Conservation (phyloP, 2,113 vertebrate genomes). For the Ptilorrhoa leucosticta region DNA sequence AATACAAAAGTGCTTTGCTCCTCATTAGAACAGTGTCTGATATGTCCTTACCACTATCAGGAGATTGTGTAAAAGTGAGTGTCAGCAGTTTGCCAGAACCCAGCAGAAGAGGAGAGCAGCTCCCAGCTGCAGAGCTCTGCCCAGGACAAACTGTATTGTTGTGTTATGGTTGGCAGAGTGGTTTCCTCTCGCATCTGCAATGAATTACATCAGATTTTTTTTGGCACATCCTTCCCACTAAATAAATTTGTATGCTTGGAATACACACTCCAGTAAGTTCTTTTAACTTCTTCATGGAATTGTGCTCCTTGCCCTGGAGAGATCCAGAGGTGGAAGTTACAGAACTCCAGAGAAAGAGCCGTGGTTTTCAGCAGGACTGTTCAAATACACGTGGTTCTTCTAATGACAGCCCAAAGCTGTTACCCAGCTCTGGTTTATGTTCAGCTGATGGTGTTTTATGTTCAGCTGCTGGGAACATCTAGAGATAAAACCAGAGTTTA, state of each 20-base stretch:
- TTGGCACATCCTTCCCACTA: constrained; percentile 24
- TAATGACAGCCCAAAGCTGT: not conserved
- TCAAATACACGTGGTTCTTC: not conserved
- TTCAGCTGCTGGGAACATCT: not conserved
- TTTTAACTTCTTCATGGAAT: constrained; percentile 1
- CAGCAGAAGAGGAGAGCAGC: not conserved
- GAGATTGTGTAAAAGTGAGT: not conserved
- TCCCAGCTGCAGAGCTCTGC: not conserved
- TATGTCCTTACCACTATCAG: not conserved
- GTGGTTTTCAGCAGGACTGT: not conserved
- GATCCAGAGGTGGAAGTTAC: not conserved
- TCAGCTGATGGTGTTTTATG: not conserved
- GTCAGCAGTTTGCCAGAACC: not conserved
- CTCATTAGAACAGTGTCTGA: not conserved
- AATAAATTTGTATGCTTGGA: constrained; percentile 20
- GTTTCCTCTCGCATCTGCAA: constrained; percentile 69
- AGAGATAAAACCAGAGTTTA: not conserved
- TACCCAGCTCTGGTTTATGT: not conserved
- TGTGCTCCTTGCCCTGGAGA: not conserved
- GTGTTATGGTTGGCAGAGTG: constrained; percentile 24
- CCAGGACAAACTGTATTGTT: not conserved
- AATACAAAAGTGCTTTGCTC: not conserved
- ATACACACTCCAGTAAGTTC: not conserved
- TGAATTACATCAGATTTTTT: constrained; percentile 54
- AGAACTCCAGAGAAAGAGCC: not conserved